Evolutionary conservation across 1,140 invertebrate genomes (phyloP), one percentile per base, ranked within the genome.

Genomic region (Drosophila punjabiensis): DNA sequence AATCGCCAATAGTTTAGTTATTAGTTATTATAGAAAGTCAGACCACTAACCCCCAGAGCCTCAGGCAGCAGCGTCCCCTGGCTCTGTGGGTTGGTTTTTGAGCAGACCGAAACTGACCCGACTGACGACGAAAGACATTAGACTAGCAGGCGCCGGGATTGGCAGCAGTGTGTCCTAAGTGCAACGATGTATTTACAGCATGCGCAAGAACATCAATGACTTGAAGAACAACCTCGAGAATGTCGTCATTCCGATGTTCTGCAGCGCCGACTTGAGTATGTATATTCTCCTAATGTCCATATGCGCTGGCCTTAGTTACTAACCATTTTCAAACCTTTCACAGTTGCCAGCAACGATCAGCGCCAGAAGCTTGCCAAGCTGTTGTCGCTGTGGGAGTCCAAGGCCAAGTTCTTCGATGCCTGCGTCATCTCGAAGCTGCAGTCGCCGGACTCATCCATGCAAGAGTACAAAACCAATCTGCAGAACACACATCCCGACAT

Each of bases 211-310:
- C 94, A 97, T 97, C 69, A 96, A 97, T 93, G 97, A 98, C 93
- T 95, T 99, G 87, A 98, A 98, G 94, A 96, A 96, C 94, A 96
- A 96, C 86, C 95, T 99, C 93, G 98, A 99, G 95, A 96, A 95
- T 89, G 97, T 99, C 81, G 98, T 99, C 73, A 97, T 99, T 82
- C 98, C 98, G 78, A 98, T 99, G 96, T 99, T 99, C 95, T 99
- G 98, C 94, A 97, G 97, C 93, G 96, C 98, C 55, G 96, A 96
- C 93, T 94, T 96, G 93, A 94, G 95, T 94, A 95, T 94, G 93
- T 94, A 94, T 92, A 53, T 58, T 20, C 8, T 13, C 20, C 35
- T 3, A 2, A 24, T 11, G 4, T 4, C 9, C 9, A 0, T 50
- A 37, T 20, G 5, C 0, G 0, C 52, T 55, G 8, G 2, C 14